Evolutionary conservation across 1,140 invertebrate genomes (phyloP), one percentile per base, ranked within the genome.

Genomic region (Macrosteles quadrilineatus): DNA sequence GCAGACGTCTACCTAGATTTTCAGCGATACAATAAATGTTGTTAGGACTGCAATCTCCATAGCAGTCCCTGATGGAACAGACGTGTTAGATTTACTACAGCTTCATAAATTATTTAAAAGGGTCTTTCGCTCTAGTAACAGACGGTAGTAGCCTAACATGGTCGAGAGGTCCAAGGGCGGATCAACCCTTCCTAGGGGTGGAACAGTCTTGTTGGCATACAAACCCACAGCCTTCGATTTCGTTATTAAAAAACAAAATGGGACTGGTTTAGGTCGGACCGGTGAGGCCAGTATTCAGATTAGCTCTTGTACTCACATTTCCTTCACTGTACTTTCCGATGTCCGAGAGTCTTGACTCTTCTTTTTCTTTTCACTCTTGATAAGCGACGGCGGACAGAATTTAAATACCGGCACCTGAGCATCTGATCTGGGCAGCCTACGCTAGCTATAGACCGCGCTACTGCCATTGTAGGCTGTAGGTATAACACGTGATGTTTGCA

Each of bases 261-360:
- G 47, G 47, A 50, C 47, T 17, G 47, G 47, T 50, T 21, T 17
- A 21, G 21, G 55, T 17, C 2, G 21, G 55, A 59, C 55, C 55
- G 55, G 55, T 59, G 21, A 6, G 25, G 25, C 21, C 55, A 59
- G 55, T 59, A 59, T 59, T 59, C 25, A 59, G 55, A 59, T 59
- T 25, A 59, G 55, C 2, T 25, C 25, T 59, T 59, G 55, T 59
- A 27, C 47, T 50, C 47, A 50, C 47, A 21, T 59, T 59, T 25
- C 27, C 9, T 30, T 29, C 23, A 29, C 32, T 11, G 27, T 59
- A 59, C 55, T 59, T 59, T 59, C 55, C 14, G 12, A 27, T 11
- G 27, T 25, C 55, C 27, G 23, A 59, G 55, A 6, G 23, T 59
- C 21, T 36, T 36, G 4, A 36, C 32, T 59, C 25, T 59, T 59